Percentiles rank a stretch among this genome's conserved stretches.
Evolutionary conservation across 2,888 invertebrate species (phyloP).

Genomic region (Coelopa pilipes): DNA sequence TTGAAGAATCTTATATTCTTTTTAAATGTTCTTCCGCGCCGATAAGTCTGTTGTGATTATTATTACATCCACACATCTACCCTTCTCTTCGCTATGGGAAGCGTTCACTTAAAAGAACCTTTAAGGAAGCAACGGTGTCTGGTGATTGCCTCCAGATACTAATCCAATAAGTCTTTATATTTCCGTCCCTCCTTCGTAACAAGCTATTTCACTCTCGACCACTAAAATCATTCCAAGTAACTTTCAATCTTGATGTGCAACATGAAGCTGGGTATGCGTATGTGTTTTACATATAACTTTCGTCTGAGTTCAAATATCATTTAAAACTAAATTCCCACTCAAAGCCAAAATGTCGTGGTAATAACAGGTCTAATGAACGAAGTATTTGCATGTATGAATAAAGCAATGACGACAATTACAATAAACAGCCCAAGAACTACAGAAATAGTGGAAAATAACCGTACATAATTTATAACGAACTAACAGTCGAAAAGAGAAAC

Average conservation of each 20-base stretch:
- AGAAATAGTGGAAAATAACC: neutral
- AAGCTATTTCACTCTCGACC: neutral
- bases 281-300: neutral
- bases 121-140: too few relatives aligned
- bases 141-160: too few relatives aligned
- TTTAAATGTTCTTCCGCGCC: too few relatives aligned
- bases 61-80: too few relatives aligned
- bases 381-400: constrained; percentile 13
- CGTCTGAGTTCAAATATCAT: neutral
- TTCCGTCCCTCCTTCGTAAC: too few relatives aligned
- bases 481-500: neutral
- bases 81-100: too few relatives aligned
- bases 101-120: too few relatives aligned
- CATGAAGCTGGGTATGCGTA: too few relatives aligned
- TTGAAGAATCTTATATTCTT: too few relatives aligned
- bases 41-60: too few relatives aligned
- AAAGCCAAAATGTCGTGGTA: neutral
- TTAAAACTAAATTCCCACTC: neutral
- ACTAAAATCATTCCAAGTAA: neutral
- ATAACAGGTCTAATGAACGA: constrained; percentile 4
- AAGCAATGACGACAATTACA: neutral
- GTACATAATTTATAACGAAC: constrained; percentile 4
- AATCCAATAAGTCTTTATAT: too few relatives aligned
- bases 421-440: neutral
- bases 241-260: neutral